Percentiles rank a stretch among this genome's conserved stretches.
phyloP scores from a whole-genome alignment of 2,113 vertebrate genomes.

The Apodemus speciosus region DNA sequence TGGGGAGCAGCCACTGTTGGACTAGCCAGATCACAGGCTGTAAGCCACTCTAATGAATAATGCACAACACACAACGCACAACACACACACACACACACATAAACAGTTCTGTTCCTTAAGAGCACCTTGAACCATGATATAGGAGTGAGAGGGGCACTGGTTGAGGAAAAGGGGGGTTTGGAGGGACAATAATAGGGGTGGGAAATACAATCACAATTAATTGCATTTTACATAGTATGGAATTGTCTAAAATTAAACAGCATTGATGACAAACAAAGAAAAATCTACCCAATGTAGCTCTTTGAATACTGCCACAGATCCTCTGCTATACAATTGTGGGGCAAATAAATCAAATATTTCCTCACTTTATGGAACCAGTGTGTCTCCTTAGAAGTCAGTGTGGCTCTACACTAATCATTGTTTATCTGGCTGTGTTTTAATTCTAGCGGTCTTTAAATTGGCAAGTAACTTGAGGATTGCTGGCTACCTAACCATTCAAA shows the following conservation, averaged over 20 bases:
- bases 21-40: neutral
- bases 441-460: slow-evolving; percentile 36
- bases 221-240: neutral
- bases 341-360: neutral
- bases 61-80: too few relatives aligned
- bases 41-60: neutral
- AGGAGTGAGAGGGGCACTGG: neutral
- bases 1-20: neutral
- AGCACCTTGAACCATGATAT: neutral
- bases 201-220: neutral
- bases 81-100: too few relatives aligned
- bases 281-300: neutral
- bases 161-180: neutral
- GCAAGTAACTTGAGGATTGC: neutral
- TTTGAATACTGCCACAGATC: neutral
- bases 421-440: neutral
- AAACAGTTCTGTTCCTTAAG: neutral
- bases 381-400: neutral
- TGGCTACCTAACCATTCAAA: neutral
- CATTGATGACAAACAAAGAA: neutral
- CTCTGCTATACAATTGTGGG: neutral
- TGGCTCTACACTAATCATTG: neutral
- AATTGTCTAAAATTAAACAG: neutral
- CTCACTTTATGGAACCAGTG: neutral
- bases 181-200: neutral